Evolutionary conservation across 2,888 invertebrate genomes (phyloP), one percentile per base, ranked within the genome.

Genomic region (Orthosia incerta): DNA sequence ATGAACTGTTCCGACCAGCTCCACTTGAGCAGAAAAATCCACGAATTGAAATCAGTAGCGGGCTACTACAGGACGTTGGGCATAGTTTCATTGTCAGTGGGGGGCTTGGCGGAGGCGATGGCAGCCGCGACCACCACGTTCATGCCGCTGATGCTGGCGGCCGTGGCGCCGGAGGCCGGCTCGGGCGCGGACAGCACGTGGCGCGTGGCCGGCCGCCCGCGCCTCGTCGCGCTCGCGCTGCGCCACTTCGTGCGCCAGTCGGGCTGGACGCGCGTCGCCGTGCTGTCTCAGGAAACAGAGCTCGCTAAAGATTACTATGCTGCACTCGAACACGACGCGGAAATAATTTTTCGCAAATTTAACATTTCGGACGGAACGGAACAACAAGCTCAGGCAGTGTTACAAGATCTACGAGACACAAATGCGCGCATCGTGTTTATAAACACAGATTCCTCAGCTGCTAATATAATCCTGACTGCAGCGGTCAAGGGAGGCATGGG

Each of bases 381-480:
- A 51, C 23, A 31, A 51, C 20, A 68, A 9, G 39, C 67, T 12
- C n/a, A 39, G 23, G 16, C 11, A n/a, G 26, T 62, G 16, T 74
- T 91, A 55, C 18, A 60, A 56, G 39, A 57, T 3, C 76, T 92
- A 16, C 59, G 61, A 20, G 55, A 56, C 4, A 66, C 3, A 74
- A 96, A 97, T 62, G 98, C 98, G 0, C 97, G 97, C 81, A 98
- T 99, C 15, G 98, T 99, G 59, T 98, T 99, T 75, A 97, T 98
- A 0, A 98, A 99, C 90, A 97, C 98, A 50, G 97, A 97, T 73
- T 95, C 97, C 74, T 95, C 96, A 50, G 97, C 97, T 0, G 97
- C 97, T 0, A 97, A 97, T 3, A 93, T 97, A 50, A 97, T 98
- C 3, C 97, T 99, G 96, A 98, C 98, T 89, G 97, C 97, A 89